Conservation (phyloP, 2,797 vertebrate genomes). For the Tauraco hartlaubi region DNA sequence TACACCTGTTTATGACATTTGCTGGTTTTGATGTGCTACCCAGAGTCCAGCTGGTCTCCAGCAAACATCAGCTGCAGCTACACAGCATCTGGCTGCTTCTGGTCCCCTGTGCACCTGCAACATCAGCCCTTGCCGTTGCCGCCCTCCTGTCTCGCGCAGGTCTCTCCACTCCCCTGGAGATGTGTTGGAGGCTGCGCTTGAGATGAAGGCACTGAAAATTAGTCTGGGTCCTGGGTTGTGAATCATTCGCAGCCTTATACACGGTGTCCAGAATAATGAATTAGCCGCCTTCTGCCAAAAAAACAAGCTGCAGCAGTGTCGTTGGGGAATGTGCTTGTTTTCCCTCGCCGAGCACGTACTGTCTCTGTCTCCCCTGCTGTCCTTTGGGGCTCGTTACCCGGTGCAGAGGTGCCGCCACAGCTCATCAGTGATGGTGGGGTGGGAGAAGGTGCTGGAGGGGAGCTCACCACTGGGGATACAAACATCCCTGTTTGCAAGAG, state of each 20-base stretch:
- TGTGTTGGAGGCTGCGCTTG: background rate
- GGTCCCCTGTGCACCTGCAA: background rate
- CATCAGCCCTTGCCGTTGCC: background rate
- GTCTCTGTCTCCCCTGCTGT: background rate
- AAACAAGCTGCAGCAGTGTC: background rate
- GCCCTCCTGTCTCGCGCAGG: background rate
- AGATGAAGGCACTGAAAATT: background rate
- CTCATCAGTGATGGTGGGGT: background rate
- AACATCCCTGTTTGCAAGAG: background rate
- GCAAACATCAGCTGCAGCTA: background rate
- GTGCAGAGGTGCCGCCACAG: conserved; percentile 14
- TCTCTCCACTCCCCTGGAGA: background rate
- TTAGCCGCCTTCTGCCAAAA: conserved; percentile 39
- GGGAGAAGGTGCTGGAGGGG: background rate
- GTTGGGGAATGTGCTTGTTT: background rate
- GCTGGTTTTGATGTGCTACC: background rate
- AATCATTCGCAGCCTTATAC: background rate
- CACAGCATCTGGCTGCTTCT: background rate
- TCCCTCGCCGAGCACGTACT: fast-evolving
- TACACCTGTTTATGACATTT: background rate
- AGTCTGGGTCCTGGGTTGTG: conserved; percentile 12
- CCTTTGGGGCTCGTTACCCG: background rate
- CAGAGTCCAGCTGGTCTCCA: background rate
- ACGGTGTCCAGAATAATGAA: conserved; percentile 23
- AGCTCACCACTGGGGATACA: background rate